Percentiles rank a stretch among this genome's conserved stretches.
Conservation (phyloP, 2,113 vertebrate genomes). For the Hippocampus comes region DNA sequence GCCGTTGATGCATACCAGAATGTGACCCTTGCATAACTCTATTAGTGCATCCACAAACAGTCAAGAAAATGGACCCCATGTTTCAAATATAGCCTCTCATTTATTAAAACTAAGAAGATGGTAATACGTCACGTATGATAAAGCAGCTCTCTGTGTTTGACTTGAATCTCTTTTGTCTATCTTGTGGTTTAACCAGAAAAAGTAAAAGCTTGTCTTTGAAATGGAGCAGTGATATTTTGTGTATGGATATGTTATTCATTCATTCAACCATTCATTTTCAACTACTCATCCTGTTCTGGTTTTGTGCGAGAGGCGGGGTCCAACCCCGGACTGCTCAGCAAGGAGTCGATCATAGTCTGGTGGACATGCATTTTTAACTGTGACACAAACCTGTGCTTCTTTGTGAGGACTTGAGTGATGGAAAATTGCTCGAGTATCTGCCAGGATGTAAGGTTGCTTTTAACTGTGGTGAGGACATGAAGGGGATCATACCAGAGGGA, state of each 20-base stretch:
- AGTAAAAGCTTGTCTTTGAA: slow-evolving; percentile 27
- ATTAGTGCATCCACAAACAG: slow-evolving; percentile 65
- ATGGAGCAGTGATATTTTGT: slow-evolving; percentile 15
- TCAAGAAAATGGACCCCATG: slow-evolving; percentile 48
- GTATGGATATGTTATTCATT: slow-evolving; percentile 1
- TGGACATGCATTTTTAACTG: slow-evolving; percentile 24
- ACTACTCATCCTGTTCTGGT: neutral
- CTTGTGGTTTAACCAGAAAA: neutral
- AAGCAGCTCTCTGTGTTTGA: slow-evolving; percentile 52
- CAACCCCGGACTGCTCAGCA: neutral
- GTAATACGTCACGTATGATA: slow-evolving; percentile 59
- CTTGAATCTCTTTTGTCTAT: slow-evolving; percentile 47
- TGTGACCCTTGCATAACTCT: slow-evolving; percentile 65
- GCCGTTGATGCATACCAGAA: slow-evolving; percentile 61
- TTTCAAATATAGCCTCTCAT: slow-evolving; percentile 59
- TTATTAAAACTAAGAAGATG: slow-evolving; percentile 62
- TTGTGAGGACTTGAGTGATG: slow-evolving; percentile 33
- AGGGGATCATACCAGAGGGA: slow-evolving; percentile 49
- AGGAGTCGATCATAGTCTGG: slow-evolving; percentile 1
- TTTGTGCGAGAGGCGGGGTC: neutral
- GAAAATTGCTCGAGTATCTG: slow-evolving; percentile 60
- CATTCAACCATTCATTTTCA: neutral
- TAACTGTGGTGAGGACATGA: slow-evolving; percentile 40
- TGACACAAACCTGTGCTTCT: slow-evolving; percentile 41
- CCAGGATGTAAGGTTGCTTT: slow-evolving; percentile 58